Evolutionary conservation across 2,113 vertebrate genomes (phyloP).

Genomic region (Bothrops jararaca): DNA sequence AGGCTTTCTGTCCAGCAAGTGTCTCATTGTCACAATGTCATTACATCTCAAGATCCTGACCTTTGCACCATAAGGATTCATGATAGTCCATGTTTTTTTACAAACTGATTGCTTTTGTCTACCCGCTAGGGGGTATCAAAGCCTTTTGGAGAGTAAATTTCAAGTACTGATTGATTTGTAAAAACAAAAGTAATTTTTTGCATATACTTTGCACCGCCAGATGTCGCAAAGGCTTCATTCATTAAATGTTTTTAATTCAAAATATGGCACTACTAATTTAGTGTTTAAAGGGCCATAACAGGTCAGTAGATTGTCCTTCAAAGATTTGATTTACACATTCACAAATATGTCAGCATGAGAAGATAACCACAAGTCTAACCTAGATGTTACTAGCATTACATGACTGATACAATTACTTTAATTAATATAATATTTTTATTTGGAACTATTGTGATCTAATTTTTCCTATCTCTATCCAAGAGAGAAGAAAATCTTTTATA

Average conservation of each 20-base stretch:
- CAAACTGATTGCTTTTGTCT: slow-evolving; percentile 84
- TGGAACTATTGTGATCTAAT: slow-evolving; percentile 56
- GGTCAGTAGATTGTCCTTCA: slow-evolving; percentile 98
- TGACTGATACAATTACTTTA: slow-evolving; percentile 80
- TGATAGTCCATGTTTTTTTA: slow-evolving; percentile 77
- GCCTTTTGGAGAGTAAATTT: slow-evolving; percentile 83
- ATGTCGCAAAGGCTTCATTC: slow-evolving; percentile 98
- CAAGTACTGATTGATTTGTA: slow-evolving; percentile 72
- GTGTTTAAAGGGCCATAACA: slow-evolving; percentile 86
- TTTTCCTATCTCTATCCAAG: slow-evolving; percentile 32
- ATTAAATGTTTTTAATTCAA: slow-evolving; percentile 80
- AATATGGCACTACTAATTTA: slow-evolving; percentile 79
- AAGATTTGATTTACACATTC: slow-evolving; percentile 95
- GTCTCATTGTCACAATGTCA: slow-evolving; percentile 99
- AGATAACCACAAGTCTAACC: slow-evolving; percentile 88
- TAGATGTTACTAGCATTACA: slow-evolving; percentile 79
- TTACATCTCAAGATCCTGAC: slow-evolving; percentile 92
- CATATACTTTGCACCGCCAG: slow-evolving; percentile 88
- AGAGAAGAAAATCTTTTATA: slow-evolving; percentile 19
- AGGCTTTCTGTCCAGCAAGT: slow-evolving; percentile 91
- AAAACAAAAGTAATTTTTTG: slow-evolving; percentile 72
- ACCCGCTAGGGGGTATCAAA: slow-evolving; percentile 93
- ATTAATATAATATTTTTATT: slow-evolving; percentile 72
- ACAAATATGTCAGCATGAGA: slow-evolving; percentile 81
- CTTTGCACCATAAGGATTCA: slow-evolving; percentile 93